Conservation (phyloP, 2,113 vertebrate genomes). For the Nanger granti region DNA sequence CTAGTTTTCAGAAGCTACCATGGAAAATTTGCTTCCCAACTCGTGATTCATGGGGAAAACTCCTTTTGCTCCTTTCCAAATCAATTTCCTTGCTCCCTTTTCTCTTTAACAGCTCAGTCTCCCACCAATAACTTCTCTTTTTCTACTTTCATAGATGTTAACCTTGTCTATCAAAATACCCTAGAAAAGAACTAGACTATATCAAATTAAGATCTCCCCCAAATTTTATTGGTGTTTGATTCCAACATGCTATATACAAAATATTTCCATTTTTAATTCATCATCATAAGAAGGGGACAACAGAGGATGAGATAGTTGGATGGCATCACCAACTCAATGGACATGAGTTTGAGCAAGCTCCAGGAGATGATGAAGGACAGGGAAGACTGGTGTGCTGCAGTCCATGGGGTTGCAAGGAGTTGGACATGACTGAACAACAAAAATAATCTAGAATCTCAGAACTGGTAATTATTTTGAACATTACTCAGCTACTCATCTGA, state of each 20-base stretch:
- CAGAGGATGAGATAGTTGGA: background rate
- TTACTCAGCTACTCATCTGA: background rate
- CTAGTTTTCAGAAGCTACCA: background rate
- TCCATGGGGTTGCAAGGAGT: background rate
- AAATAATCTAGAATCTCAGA: background rate
- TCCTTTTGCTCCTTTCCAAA: background rate
- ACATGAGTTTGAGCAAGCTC: background rate
- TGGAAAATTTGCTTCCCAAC: background rate
- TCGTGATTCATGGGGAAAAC: background rate
- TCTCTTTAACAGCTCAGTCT: background rate
- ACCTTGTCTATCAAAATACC: background rate
- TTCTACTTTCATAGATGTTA: background rate
- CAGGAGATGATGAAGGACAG: background rate
- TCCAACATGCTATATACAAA: background rate
- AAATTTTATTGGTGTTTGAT: background rate
- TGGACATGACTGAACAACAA: background rate
- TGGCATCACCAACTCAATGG: background rate
- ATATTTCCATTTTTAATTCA: background rate
- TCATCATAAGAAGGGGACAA: background rate
- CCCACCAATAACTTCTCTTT: background rate
- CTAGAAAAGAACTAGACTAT: slow-evolving; percentile 1
- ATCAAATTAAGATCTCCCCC: background rate
- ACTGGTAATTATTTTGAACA: background rate
- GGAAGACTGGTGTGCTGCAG: background rate
- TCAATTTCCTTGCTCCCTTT: background rate